Conservation (phyloP, 2,797 vertebrate species). For the Lindbergichthys nudifrons region DNA sequence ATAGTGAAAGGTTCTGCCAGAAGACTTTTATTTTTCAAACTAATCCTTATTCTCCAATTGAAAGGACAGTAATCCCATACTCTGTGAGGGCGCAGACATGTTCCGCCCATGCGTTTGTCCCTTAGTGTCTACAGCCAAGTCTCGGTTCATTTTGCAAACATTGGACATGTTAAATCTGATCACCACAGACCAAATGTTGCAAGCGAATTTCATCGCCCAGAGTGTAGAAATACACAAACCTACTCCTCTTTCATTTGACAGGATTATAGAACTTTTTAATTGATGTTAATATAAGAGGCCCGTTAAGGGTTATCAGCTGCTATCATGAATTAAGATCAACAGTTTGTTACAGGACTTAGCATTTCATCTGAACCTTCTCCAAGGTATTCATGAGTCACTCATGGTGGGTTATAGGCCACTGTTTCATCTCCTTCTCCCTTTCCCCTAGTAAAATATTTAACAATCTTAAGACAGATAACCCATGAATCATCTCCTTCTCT, state of each 20-base stretch:
- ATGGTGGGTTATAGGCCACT: conserved; percentile 5
- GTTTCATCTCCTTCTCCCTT: conserved; percentile 21
- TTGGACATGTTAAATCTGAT: conserved; percentile 13
- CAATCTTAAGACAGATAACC: conserved; percentile 22
- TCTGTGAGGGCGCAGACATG: conserved; percentile 5
- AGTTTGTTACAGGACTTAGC: not conserved
- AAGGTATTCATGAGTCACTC: conserved; percentile 19
- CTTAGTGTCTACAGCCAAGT: conserved; percentile 16
- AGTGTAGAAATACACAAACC: not conserved
- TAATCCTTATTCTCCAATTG: not conserved
- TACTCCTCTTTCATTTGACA: conserved; percentile 8
- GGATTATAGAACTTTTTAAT: not conserved
- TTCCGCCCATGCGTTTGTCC: conserved; percentile 10
- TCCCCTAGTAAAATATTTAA: conserved; percentile 35
- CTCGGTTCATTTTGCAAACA: conserved; percentile 29
- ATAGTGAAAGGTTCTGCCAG: not conserved
- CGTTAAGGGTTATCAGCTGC: conserved; percentile 33
- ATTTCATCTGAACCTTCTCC: conserved; percentile 21
- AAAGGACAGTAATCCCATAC: not conserved
- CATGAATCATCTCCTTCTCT: conserved; percentile 49
- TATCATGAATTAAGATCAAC: conserved; percentile 32
- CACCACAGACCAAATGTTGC: conserved; percentile 43
- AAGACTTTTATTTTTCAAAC: not conserved
- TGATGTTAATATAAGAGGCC: conserved; percentile 11
- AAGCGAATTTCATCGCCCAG: conserved; percentile 49